phyloP scores from a whole-genome alignment of 2,113 vertebrate species.

The Hoplias malabaricus region DNA sequence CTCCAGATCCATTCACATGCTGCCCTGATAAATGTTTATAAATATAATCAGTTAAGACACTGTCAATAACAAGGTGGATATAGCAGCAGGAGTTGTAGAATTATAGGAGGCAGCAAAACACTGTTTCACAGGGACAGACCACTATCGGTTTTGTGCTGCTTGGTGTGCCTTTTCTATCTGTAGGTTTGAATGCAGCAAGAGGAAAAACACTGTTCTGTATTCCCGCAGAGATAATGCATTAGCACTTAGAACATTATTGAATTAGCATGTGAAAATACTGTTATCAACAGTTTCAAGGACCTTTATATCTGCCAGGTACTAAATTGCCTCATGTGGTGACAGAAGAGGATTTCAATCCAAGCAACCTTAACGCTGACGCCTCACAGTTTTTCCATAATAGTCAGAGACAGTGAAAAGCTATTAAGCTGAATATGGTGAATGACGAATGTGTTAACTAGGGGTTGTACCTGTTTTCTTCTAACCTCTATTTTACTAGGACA shows the following conservation, averaged over 20 bases:
- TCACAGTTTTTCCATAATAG: neutral
- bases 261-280: neutral
- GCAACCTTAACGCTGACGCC: neutral
- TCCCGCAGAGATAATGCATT: neutral
- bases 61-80: neutral
- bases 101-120: neutral
- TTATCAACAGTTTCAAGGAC: neutral
- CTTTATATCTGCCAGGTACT: neutral
- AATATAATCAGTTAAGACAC: neutral
- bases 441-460: neutral
- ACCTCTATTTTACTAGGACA: neutral
- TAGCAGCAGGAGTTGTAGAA: no score
- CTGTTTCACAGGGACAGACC: neutral
- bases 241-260: neutral
- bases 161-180: constrained; percentile 21
- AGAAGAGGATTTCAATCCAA: neutral
- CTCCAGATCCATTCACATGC: neutral
- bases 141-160: neutral
- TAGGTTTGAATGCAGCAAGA: neutral
- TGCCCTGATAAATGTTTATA: neutral
- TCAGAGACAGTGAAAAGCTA: neutral
- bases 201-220: neutral
- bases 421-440: neutral
- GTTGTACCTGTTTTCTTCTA: neutral
- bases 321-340: neutral